phyloP scores from a whole-genome alignment of 2,113 vertebrate genomes.

The Entelurus aequoreus region DNA sequence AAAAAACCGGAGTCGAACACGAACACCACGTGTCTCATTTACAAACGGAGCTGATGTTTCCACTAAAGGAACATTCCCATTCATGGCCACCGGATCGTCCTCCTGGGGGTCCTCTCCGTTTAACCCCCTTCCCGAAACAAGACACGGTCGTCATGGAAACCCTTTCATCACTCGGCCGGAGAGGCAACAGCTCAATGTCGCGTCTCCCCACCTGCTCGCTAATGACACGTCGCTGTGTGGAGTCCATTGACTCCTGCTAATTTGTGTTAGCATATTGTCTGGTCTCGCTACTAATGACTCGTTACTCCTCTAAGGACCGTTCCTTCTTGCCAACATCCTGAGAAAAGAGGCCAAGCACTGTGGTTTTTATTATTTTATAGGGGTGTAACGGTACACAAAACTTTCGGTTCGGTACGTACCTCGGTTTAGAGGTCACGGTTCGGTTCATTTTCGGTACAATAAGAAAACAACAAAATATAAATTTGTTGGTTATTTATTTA shows the following conservation, averaged over 20 bases:
- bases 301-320: conserved; percentile 14
- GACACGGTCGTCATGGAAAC: conserved; percentile 60
- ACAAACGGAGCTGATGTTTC: background rate
- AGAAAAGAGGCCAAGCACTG: too few species aligned
- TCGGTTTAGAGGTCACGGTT: too few species aligned
- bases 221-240: conserved; percentile 66
- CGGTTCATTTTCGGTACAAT: too few species aligned
- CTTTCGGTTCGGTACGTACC: background rate
- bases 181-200: conserved; percentile 53
- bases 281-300: conserved; percentile 40
- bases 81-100: background rate
- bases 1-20: too few species aligned
- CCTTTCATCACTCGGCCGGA: conserved; percentile 54
- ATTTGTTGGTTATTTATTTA: too few species aligned
- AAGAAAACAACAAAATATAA: too few species aligned
- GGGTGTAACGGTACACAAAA: background rate
- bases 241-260: conserved; percentile 63
- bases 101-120: conserved; percentile 28
- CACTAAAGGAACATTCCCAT: background rate
- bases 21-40: too few species aligned
- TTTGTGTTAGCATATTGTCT: conserved; percentile 68
- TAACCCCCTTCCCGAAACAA: conserved; percentile 46
- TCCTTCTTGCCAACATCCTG: background rate
- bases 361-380: too few species aligned
- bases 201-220: conserved; percentile 59